Conservation (phyloP, 2,113 vertebrate genomes). For the Vidua chalybeata region DNA sequence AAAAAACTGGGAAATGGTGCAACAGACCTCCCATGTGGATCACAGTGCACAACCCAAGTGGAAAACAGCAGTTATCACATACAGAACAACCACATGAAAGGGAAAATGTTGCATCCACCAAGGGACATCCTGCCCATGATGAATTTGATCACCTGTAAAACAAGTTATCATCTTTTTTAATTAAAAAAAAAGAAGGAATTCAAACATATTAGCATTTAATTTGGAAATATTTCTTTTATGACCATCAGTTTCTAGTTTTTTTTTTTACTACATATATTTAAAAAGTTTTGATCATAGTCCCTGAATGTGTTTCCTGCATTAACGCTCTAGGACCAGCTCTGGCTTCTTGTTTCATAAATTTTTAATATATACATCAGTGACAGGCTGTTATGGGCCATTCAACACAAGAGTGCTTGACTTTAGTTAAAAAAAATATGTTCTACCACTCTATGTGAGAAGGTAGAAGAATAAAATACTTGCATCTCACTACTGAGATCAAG, state of each 20-base stretch:
- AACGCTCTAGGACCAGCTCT: neutral
- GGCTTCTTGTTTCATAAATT: neutral
- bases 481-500: neutral
- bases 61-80: neutral
- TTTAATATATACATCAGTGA: neutral
- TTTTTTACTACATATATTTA: neutral
- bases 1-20: neutral
- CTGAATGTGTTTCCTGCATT: neutral
- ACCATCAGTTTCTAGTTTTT: neutral
- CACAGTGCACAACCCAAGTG: neutral
- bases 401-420: neutral
- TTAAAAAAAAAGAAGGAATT: neutral
- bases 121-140: neutral
- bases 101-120: neutral
- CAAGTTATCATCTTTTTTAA: neutral
- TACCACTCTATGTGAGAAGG: neutral
- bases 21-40: constrained; percentile 19
- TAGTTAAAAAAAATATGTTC: neutral
- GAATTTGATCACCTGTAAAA: neutral
- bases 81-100: neutral
- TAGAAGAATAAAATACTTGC: neutral
- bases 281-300: neutral
- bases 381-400: neutral
- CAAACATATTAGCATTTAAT: neutral
- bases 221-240: neutral